A percentile compares a stretch with the other conserved stretches of the same genome.
phyloP scores from a whole-genome alignment of 2,888 invertebrate species.

The Ennomos quercinarius region DNA sequence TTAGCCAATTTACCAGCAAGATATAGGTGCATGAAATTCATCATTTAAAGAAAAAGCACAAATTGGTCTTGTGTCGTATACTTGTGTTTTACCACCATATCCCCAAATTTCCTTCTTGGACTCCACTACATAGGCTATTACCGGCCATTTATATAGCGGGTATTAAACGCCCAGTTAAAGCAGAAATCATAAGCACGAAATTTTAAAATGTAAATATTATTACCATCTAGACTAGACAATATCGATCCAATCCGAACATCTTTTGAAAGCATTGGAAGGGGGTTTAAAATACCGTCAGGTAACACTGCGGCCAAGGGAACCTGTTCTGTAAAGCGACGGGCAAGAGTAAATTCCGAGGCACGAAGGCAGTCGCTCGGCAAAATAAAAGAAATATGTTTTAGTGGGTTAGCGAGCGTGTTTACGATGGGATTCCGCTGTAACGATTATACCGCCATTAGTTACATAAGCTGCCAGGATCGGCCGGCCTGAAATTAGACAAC shows the following conservation, averaged over 20 bases:
- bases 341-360: conserved; percentile 51
- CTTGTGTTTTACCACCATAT: too few relatives aligned
- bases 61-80: too few relatives aligned
- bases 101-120: too few relatives aligned
- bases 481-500: conserved; percentile 68
- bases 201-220: background rate
- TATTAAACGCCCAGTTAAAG: too few relatives aligned
- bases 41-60: too few relatives aligned
- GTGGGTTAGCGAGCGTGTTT: conserved; percentile 84
- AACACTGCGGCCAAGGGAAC: conserved; percentile 53
- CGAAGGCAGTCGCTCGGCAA: conserved; percentile 70
- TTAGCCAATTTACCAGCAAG: too few relatives aligned
- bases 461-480: conserved; percentile 67
- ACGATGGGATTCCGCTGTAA: conserved; percentile 75
- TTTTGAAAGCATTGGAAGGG: background rate
- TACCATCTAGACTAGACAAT: background rate
- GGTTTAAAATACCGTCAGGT: conserved; percentile 16
- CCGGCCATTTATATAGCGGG: too few relatives aligned
- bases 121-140: too few relatives aligned
- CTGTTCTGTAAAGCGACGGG: conserved; percentile 73
- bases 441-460: conserved; percentile 80
- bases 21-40: too few relatives aligned
- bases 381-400: conserved; percentile 85
- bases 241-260: background rate
- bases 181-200: background rate